Evolutionary conservation across 1,140 invertebrate species (phyloP).

Genomic region (Phocides pigmalion): DNA sequence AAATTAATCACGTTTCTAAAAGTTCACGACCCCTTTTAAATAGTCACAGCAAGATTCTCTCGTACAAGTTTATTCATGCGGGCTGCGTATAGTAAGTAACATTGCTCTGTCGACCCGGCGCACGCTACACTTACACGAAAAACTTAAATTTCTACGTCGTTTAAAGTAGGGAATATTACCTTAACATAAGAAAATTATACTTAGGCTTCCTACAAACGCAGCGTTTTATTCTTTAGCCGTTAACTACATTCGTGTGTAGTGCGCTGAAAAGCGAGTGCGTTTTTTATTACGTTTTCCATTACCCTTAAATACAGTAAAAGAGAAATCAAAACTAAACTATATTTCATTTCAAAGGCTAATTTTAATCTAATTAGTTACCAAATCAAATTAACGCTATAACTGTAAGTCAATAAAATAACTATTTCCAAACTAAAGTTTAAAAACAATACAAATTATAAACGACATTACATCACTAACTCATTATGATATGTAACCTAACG

Average conservation of each 20-base stretch:
- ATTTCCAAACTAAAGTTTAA: neutral
- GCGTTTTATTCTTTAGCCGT: neutral
- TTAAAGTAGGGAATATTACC: neutral
- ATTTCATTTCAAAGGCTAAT: neutral
- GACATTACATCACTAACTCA: neutral
- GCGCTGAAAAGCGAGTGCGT: neutral
- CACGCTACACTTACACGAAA: neutral
- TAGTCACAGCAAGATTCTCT: neutral
- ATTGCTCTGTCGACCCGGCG: constrained; percentile 27
- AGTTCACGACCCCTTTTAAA: neutral
- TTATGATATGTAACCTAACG: constrained; percentile 11
- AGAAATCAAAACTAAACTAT: neutral
- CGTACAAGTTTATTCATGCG: neutral
- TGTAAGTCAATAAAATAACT: constrained; percentile 11
- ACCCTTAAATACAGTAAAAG: neutral
- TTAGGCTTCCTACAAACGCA: neutral
- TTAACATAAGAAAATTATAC: neutral
- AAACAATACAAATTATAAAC: constrained; percentile 1
- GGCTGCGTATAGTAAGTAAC: constrained; percentile 11
- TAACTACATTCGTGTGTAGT: neutral
- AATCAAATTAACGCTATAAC: neutral
- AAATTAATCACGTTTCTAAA: no score
- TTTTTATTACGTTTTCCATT: neutral
- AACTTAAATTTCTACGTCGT: constrained; percentile 1
- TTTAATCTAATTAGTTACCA: neutral